These are phyloP conservation scores for Fulica atra DNA, from an alignment of 2,113 vertebrate genomes.

Conservation along the genomic window DNA sequence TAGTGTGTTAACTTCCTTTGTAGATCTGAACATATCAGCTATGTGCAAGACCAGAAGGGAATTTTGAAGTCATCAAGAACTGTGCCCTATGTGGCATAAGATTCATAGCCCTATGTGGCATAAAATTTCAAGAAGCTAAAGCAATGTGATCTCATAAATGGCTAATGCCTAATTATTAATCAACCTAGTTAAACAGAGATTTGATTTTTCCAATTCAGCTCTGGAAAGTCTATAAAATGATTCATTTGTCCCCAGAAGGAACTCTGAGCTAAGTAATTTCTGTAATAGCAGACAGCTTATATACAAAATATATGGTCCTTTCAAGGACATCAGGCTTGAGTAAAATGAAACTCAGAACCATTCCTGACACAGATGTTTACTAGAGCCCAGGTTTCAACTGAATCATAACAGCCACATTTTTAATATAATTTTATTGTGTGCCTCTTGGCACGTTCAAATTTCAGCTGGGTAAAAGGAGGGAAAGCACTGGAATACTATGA, in stretches of 20 bases:
- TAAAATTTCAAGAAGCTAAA: background rate
- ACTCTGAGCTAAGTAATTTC: background rate
- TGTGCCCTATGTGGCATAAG: background rate
- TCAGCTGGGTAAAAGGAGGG: background rate
- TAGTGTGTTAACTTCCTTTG: background rate
- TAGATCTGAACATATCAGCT: background rate
- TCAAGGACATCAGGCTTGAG: background rate
- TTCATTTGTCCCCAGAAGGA: background rate
- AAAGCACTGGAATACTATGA: background rate
- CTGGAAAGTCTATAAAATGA: background rate
- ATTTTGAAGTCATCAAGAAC: background rate
- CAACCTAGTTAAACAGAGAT: background rate
- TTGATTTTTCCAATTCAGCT: background rate
- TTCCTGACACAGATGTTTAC: background rate
- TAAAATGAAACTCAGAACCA: background rate
- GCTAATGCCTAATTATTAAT: background rate
- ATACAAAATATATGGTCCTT: background rate
- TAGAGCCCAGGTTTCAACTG: background rate
- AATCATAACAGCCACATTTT: background rate
- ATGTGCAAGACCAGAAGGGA: background rate
- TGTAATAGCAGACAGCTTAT: background rate
- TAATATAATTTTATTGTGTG: background rate
- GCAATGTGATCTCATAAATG: fast-evolving
- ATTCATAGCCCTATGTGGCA: background rate
- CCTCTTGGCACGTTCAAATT: background rate